Conservation (phyloP, 2,888 invertebrate genomes). For the Calliopum simillimum region DNA sequence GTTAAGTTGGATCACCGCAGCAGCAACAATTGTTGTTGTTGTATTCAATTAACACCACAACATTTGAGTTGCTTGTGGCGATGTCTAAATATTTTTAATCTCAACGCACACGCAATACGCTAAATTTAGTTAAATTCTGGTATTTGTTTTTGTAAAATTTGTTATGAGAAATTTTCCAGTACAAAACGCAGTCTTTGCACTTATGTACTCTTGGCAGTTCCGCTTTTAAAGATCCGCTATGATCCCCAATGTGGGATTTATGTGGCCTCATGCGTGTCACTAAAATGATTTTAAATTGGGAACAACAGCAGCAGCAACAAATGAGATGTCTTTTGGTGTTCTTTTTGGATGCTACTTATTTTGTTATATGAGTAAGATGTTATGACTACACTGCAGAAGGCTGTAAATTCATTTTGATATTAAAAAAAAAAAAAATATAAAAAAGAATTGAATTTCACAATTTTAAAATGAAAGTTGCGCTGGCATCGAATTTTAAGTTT, state of each 20-base stretch:
- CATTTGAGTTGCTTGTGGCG: slow-evolving; percentile 6
- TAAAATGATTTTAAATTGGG: slow-evolving; percentile 2
- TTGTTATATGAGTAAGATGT: slow-evolving; percentile 7
- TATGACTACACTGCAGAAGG: not conserved
- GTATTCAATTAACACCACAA: slow-evolving; percentile 6
- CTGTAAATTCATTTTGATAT: not conserved
- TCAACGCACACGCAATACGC: slow-evolving; percentile 1
- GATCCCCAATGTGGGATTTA: slow-evolving; percentile 5
- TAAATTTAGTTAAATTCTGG: not conserved
- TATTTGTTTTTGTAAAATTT: not conserved
- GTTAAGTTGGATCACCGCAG: no score
- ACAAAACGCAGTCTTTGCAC: not conserved
- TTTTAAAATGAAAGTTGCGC: no score
- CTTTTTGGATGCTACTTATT: not conserved
- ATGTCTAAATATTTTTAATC: slow-evolving; percentile 16
- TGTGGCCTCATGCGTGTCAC: slow-evolving; percentile 7
- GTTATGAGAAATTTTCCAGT: not conserved
- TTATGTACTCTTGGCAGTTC: not conserved
- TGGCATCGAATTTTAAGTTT: no score
- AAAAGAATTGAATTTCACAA: no score
- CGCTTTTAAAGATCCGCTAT: not conserved
- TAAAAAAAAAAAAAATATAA: no score
- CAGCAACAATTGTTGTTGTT: not conserved
- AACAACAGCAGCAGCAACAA: slow-evolving; percentile 2
- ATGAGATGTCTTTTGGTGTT: not conserved